These are phyloP conservation scores for Diadromus collaris DNA, from an alignment of 2,888 invertebrate genomes.

Conservation along the genomic window DNA sequence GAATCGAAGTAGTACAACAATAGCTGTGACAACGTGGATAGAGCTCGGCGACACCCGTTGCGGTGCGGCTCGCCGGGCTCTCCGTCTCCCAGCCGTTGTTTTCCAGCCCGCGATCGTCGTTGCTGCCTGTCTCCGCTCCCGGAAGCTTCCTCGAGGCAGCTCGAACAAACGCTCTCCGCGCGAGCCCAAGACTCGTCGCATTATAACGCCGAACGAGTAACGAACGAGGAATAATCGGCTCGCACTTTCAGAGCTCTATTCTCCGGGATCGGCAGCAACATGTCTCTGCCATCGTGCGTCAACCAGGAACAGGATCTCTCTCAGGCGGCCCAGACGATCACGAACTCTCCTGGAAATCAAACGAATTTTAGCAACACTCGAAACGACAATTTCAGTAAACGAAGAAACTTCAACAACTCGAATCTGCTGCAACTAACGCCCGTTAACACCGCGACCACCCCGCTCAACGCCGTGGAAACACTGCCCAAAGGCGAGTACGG, in stretches of 20 bases:
- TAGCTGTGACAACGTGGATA: conserved; percentile 46
- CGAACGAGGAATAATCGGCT: conserved; percentile 6
- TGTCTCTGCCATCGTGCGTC: conserved; percentile 75
- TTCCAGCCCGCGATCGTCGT: conserved; percentile 16
- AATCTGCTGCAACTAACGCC: conserved; percentile 73
- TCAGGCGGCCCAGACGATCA: conserved; percentile 50
- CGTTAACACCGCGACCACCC: conserved; percentile 68
- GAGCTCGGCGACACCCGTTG: conserved; percentile 35
- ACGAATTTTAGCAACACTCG: conserved; percentile 42
- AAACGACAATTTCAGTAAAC: conserved; percentile 55
- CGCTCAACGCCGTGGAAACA: conserved; percentile 68
- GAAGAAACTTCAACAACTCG: conserved; percentile 55
- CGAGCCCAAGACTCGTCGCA: not conserved
- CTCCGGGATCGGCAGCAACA: conserved; percentile 76
- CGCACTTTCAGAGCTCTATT: conserved; percentile 70
- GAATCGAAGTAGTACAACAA: conserved; percentile 51
- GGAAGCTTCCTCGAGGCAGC: conserved; percentile 28
- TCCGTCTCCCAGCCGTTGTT: not conserved
- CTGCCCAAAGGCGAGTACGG: conserved; percentile 61
- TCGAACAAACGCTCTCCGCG: not conserved
- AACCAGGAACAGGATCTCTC: conserved; percentile 71
- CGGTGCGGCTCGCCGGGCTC: conserved; percentile 15
- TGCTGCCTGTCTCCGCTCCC: conserved; percentile 20
- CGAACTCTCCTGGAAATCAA: conserved; percentile 56
- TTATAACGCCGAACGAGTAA: conserved; percentile 9